Evolutionary conservation across 1,140 invertebrate species (phyloP), one percentile per base, ranked within the genome.

Genomic region (Teleopsis dalmanni): DNA sequence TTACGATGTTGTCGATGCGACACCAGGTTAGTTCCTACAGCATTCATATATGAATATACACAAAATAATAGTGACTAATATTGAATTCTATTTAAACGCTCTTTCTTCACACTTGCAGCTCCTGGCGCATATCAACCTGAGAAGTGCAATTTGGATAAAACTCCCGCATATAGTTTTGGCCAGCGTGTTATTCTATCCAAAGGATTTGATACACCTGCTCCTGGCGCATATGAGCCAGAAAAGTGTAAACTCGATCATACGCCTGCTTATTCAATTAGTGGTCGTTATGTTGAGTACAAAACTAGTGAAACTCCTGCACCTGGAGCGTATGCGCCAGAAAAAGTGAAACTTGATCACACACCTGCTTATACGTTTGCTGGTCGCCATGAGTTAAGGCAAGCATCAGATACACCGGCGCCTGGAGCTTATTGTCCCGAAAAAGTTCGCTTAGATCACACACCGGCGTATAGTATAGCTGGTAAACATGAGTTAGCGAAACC

Each of bases 71-170:
- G 83, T 47, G 72, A 73, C 10, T 70, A 77, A n/a, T 82, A 77
- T 68, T 74, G 74, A 23, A 63, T 65, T 36, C 54, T 63, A 14
- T 73, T 77, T 11, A 78, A 81, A 51, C 65, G 72, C 41, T 76
- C 60, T 53, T 73, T 74, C 47, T 79, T 91, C 74, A 73, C 57
- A 55, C 75, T 91, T 1, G 85, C 75, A 27, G 82, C 84, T 51
- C 78, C 89, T 53, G 76, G 88, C 57, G 75, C 82, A 64, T 80
- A 93, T 73, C 75, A 81, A 72, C 86, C 87, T 1, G 86, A 91
- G 56, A 83, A 85, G 59, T 78, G 79, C 4, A 76, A 81, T 29
- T 58, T 75, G 18, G 73, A 73, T 37, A 71, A 62, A 27, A 60
- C 76, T 31, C 79, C 79, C 5, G 71, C 78, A 51, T 84, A 73